phyloP scores from a whole-genome alignment of 2,113 vertebrate genomes.

The Pungitius pungitius region DNA sequence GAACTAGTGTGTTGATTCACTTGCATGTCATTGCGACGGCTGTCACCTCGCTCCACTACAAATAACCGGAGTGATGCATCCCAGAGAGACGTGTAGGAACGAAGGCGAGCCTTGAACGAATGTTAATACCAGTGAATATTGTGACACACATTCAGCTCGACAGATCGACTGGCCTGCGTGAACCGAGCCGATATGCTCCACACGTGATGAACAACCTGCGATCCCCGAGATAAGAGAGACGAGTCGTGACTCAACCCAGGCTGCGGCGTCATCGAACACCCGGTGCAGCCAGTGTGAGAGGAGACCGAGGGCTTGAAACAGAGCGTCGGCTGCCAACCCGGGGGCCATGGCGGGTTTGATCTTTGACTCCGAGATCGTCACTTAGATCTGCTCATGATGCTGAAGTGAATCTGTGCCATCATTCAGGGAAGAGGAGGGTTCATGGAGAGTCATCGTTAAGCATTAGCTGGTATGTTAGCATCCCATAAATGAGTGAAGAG shows the following conservation, averaged over 20 bases:
- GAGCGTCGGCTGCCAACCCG: slow-evolving; percentile 18
- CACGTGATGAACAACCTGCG: slow-evolving; percentile 55
- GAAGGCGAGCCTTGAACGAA: slow-evolving; percentile 10
- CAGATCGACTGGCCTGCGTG: slow-evolving; percentile 19
- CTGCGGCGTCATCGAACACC: slow-evolving; percentile 3
- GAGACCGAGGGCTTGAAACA: slow-evolving; percentile 46
- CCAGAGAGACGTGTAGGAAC: slow-evolving; percentile 15
- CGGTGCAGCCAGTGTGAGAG: slow-evolving; percentile 36
- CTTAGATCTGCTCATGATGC: slow-evolving; percentile 57
- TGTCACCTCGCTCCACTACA: slow-evolving; percentile 41
- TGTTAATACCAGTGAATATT: slow-evolving; percentile 43
- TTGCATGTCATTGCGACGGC: slow-evolving; percentile 41
- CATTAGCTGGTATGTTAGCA: slow-evolving; percentile 54
- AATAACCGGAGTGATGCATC: slow-evolving; percentile 33
- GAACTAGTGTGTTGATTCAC: slow-evolving; percentile 51
- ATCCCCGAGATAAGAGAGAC: slow-evolving; percentile 48
- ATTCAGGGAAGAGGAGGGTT: slow-evolving; percentile 42
- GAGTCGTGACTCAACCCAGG: slow-evolving; percentile 57
- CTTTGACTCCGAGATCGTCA: slow-evolving; percentile 64
- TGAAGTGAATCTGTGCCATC: slow-evolving; percentile 61
- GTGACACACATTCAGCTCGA: slow-evolving; percentile 45
- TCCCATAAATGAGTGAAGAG: slow-evolving; percentile 53
- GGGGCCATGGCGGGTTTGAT: slow-evolving; percentile 60
- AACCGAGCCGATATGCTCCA: slow-evolving; percentile 33
- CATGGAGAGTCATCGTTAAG: slow-evolving; percentile 46